Conservation (phyloP, 1,140 invertebrate species). For the Drosophila varians region DNA sequence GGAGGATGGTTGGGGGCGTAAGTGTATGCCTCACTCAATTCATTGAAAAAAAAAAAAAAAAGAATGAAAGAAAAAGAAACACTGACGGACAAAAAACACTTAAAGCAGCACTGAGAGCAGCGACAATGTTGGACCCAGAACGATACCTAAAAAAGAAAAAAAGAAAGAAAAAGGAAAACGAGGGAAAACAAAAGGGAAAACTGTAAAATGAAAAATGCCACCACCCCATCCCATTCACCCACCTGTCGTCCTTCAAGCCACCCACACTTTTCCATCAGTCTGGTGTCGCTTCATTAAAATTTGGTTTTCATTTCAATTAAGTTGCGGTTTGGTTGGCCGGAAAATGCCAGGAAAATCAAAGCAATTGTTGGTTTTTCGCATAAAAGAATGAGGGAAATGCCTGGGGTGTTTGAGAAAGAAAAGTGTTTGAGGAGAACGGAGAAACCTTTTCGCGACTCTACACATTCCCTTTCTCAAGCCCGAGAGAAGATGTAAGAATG, state of each 20-base stretch:
- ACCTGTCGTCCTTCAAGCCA: not conserved
- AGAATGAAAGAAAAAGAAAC: slow-evolving; percentile 17
- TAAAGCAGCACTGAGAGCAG: slow-evolving; percentile 50
- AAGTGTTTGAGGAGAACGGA: slow-evolving; percentile 2
- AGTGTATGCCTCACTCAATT: slow-evolving; percentile 48
- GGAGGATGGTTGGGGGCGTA: not conserved
- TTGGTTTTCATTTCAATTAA: slow-evolving; percentile 76
- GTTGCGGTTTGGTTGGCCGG: slow-evolving; percentile 59
- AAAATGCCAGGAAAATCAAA: slow-evolving; percentile 58
- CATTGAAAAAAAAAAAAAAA: slow-evolving; percentile 56
- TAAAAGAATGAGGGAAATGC: slow-evolving; percentile 13
- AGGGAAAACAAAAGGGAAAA: slow-evolving; percentile 24
- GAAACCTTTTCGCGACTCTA: not conserved
- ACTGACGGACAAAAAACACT: slow-evolving; percentile 60
- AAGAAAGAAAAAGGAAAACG: slow-evolving; percentile 3
- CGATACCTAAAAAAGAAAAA: slow-evolving; percentile 6
- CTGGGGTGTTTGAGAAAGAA: not conserved
- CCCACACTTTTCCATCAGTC: slow-evolving; percentile 6
- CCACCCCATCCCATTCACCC: not conserved
- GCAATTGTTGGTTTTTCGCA: slow-evolving; percentile 38
- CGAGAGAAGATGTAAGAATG: not conserved
- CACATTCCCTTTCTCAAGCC: not conserved
- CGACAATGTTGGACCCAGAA: slow-evolving; percentile 45
- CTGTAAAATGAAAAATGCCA: slow-evolving; percentile 55
- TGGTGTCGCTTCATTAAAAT: slow-evolving; percentile 62